These are phyloP conservation scores for Cyrtodaria siliqua DNA, from an alignment of 2,888 invertebrate species.

Conservation along the genomic window DNA sequence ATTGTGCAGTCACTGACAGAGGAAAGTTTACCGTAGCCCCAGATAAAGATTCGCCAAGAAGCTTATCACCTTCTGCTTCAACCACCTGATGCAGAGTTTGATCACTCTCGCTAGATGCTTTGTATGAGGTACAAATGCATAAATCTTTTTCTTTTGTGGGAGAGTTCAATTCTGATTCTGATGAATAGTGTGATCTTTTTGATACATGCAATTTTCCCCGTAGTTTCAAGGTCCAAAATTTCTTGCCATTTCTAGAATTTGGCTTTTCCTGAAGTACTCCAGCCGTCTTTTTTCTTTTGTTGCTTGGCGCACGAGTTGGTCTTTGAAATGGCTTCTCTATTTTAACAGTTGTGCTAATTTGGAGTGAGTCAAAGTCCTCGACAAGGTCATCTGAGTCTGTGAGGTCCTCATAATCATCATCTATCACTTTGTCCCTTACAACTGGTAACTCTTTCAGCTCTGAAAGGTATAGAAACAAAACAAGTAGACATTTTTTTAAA, in stretches of 20 bases:
- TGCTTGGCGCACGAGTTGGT: conserved; percentile 23
- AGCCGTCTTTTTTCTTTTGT: conserved; percentile 61
- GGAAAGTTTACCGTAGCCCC: conserved; percentile 4
- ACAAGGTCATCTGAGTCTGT: conserved; percentile 49
- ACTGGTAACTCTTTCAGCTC: conserved; percentile 43
- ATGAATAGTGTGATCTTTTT: conserved; percentile 54
- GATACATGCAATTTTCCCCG: conserved; percentile 70
- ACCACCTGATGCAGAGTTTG: too few relatives aligned
- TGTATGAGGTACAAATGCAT: conserved; percentile 90
- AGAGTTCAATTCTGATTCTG: conserved; percentile 39
- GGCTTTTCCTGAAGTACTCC: conserved; percentile 19
- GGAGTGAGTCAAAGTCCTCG: conserved; percentile 18
- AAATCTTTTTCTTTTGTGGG: conserved; percentile 31
- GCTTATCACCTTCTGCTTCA: conserved; percentile 4
- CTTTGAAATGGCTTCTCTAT: conserved; percentile 15
- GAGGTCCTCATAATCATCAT: conserved; percentile 59
- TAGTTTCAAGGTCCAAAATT: conserved; percentile 77
- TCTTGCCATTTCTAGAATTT: conserved; percentile 55
- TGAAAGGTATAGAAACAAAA: neutral
- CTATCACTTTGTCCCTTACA: conserved; percentile 21
- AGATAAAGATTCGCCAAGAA: neutral
- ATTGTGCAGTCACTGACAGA: conserved; percentile 6
- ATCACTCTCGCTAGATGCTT: neutral
- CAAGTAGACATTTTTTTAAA: too few relatives aligned
- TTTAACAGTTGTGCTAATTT: conserved; percentile 19